Evolutionary conservation across 2,113 vertebrate genomes (phyloP).

Genomic region (Ariopsis seemanni): DNA sequence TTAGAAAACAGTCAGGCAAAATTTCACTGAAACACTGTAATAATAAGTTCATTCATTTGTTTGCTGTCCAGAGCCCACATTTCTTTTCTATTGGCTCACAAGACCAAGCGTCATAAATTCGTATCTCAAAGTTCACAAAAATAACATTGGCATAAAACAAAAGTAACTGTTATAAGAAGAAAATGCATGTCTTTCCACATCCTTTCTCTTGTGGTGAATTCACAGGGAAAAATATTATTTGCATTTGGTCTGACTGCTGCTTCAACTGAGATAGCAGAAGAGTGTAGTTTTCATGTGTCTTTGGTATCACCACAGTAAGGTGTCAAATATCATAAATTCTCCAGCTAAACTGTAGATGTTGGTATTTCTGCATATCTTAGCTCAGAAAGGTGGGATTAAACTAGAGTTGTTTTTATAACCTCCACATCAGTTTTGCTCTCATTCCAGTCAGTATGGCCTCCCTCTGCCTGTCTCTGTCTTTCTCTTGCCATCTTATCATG

Average conservation of each 20-base stretch:
- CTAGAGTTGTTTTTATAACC: neutral
- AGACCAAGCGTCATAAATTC: neutral
- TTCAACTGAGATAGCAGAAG: neutral
- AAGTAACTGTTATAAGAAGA: neutral
- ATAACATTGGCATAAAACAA: neutral
- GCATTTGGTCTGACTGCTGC: neutral
- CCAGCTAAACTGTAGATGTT: neutral
- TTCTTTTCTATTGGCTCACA: neutral
- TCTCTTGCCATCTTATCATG: constrained; percentile 37
- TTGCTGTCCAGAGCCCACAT: neutral
- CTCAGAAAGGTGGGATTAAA: neutral
- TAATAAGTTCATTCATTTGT: neutral
- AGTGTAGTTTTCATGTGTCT: neutral
- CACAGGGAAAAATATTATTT: neutral
- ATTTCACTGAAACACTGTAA: neutral
- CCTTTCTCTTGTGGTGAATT: neutral
- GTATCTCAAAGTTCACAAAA: neutral
- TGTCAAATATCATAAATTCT: neutral
- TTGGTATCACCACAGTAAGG: neutral
- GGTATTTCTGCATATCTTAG: neutral
- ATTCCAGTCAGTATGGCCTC: constrained; percentile 28
- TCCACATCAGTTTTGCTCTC: constrained; percentile 12
- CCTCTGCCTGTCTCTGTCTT: neutral
- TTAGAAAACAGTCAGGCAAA: neutral
- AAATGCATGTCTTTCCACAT: neutral